phyloP scores from a whole-genome alignment of 2,113 vertebrate species.

The Neomonachus schauinslandi region DNA sequence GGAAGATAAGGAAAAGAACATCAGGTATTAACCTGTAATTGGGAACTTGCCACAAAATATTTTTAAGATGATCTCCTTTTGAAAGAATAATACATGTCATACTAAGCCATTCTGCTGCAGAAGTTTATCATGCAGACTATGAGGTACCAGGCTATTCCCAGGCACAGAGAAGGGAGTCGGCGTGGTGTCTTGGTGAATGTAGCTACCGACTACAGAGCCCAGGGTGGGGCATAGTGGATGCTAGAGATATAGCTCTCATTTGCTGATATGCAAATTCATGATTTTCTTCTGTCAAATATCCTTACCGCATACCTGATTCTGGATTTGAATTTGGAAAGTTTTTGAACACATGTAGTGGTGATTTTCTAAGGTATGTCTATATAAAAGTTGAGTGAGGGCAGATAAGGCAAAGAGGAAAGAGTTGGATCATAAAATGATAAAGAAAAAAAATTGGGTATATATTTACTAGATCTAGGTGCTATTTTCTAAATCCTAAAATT shows the following conservation, averaged over 20 bases:
- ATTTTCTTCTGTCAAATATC: not conserved
- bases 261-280: not conserved
- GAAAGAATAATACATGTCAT: not conserved
- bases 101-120: not conserved
- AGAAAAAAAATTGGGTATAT: constrained; percentile 33
- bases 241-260: not conserved
- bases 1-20: not conserved
- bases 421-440: not conserved
- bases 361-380: not conserved
- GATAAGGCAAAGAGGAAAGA: not conserved
- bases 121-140: not conserved
- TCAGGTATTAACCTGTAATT: not conserved
- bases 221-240: accelerated
- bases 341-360: not conserved
- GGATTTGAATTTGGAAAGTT: not conserved
- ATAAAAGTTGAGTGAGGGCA: not conserved
- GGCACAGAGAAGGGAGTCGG: too few species aligned
- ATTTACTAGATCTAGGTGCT: constrained; percentile 52
- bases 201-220: accelerated
- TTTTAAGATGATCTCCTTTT: not conserved
- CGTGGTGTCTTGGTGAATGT: not conserved
- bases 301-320: not conserved
- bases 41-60: not conserved
- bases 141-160: not conserved
- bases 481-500: constrained; percentile 68